Evolutionary conservation across 2,113 vertebrate genomes (phyloP), one percentile per base, ranked within the genome.

Genomic region (Pelvicachromis taeniatus): DNA sequence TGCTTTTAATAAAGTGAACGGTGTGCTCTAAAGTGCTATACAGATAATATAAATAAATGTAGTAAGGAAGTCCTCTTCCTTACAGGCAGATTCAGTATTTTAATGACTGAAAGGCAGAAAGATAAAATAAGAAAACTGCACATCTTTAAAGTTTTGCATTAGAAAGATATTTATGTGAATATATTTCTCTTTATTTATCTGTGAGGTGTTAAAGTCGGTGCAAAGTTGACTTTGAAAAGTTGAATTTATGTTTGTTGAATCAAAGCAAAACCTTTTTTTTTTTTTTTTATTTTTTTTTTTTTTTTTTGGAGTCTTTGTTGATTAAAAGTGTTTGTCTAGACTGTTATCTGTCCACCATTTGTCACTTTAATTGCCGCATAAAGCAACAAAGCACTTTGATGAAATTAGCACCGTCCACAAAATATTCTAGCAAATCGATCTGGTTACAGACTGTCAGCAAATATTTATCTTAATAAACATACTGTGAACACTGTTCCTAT

Each of bases 401-500:
- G 17, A 53, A 79, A 55, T 40, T 2, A 45, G 31, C 17, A 80
- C 53, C 2, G 23, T 5, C n/a, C n/a, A 33, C 55, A 13, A 38
- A 16, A 84, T 53, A 77, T 16, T 68, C 0, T 6, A 63, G 40
- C n/a, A 31, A 17, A 42, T 16, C 16, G 23, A 68, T 52, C 3
- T 17, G 63, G 17, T 87, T 50, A 55, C 77, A 79, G 33, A 33
- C 61, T 42, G 19, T 78, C 7, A 35, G 35, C 83, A 23, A 75
- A 48, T 79, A 42, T 93, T 56, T 90, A 87, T 87, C 7, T 86
- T 3, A 50, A 52, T 68, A 31, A 80, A 85, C 91, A 70, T 87
- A 87, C 53, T 52, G 40, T 88, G 35, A 55, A 23, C 31, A 23
- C 35, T 17, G 16, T 3, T 52, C 4, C 70, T 58, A 31, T 58